phyloP scores from a whole-genome alignment of 1,140 invertebrate species.

The Drosophila tristis region DNA sequence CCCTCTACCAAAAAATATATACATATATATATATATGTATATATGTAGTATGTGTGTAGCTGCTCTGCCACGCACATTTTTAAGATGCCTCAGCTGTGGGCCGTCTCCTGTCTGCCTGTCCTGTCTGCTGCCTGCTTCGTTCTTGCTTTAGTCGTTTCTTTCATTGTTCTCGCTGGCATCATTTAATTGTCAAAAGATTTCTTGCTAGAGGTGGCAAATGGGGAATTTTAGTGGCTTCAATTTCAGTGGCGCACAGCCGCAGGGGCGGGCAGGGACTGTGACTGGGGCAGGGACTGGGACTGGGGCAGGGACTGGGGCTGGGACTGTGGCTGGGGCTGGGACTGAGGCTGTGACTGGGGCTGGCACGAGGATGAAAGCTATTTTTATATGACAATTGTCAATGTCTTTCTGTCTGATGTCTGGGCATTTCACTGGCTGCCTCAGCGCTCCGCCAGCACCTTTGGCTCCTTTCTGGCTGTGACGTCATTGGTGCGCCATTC shows the following conservation, averaged over 20 bases:
- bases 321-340: too few species aligned
- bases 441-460: not conserved
- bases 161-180: conserved; percentile 60
- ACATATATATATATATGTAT: not conserved
- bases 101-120: too few species aligned
- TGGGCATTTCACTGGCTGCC: not conserved
- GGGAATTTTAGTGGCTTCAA: conserved; percentile 1
- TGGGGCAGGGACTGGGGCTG: too few species aligned
- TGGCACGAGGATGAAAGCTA: not conserved
- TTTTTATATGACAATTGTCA: conserved; percentile 57
- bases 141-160: conserved; percentile 23
- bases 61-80: conserved; percentile 47
- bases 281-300: too few species aligned
- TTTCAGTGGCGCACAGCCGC: too few species aligned
- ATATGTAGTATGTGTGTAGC: not conserved
- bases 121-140: not conserved
- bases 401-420: too few species aligned
- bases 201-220: conserved; percentile 26
- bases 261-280: too few species aligned
- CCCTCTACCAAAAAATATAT: conserved; percentile 6
- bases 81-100: conserved; percentile 66
- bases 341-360: not conserved
- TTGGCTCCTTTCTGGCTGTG: not conserved
- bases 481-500: conserved; percentile 63
- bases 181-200: conserved; percentile 80